Conservation (phyloP, 2,113 vertebrate genomes). For the Oceanodroma tethys region DNA sequence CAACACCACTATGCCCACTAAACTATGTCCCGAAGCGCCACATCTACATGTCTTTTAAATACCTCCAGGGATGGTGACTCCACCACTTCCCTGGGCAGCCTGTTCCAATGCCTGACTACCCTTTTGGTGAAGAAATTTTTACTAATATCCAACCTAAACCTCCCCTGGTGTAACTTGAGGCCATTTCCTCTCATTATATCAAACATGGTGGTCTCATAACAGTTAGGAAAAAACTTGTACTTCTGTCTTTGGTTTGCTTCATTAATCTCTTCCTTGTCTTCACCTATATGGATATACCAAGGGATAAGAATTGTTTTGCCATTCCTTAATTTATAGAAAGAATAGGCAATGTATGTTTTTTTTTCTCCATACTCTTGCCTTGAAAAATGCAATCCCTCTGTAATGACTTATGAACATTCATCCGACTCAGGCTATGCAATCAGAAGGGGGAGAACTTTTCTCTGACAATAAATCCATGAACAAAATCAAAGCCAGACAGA, state of each 20-base stretch:
- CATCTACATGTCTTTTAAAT: too few species aligned
- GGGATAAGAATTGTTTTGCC: neutral
- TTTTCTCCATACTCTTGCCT: neutral
- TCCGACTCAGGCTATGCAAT: neutral
- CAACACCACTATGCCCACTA: too few species aligned
- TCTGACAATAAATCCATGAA: constrained; percentile 5
- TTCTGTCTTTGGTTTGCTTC: neutral
- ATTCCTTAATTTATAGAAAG: neutral
- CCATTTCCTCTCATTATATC: too few species aligned
- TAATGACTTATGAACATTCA: neutral
- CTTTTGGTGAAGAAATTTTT: too few species aligned
- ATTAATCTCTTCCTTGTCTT: neutral
- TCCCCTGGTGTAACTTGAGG: too few species aligned
- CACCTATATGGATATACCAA: neutral
- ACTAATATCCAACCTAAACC: too few species aligned
- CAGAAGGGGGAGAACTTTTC: neutral
- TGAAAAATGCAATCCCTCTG: neutral
- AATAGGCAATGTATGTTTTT: neutral
- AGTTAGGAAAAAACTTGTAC: neutral
- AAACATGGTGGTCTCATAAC: neutral
- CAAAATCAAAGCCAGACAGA: constrained; percentile 16
- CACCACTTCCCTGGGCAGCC: too few species aligned
- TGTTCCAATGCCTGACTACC: too few species aligned
- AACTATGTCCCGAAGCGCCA: too few species aligned
- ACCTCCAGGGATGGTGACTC: too few species aligned